These are phyloP conservation scores for Linnaemya vulpina DNA, from an alignment of 2,888 invertebrate species.

Conservation along the genomic window DNA sequence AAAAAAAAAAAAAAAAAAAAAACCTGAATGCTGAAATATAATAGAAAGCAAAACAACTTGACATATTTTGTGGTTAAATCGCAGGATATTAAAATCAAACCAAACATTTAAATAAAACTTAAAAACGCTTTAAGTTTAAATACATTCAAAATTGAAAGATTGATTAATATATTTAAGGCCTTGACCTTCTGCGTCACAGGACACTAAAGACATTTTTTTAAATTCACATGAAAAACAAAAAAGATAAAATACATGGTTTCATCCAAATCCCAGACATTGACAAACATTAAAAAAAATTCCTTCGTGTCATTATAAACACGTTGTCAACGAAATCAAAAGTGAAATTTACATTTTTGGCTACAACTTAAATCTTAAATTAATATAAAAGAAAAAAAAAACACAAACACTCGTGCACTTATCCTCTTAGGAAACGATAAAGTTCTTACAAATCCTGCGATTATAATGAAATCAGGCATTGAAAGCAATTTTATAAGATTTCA, in stretches of 20 bases:
- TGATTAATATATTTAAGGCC: not conserved
- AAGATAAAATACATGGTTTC: not conserved
- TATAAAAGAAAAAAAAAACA: not conserved
- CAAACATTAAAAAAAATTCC: slow-evolving; percentile 12
- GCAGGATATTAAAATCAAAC: not conserved
- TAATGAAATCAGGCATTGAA: slow-evolving; percentile 51
- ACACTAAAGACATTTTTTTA: not conserved
- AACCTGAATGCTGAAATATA: not conserved
- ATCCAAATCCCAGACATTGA: not conserved
- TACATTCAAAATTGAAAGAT: not conserved
- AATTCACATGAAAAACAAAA: not conserved
- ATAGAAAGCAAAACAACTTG: not conserved
- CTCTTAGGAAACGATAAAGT: not conserved
- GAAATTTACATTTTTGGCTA: slow-evolving; percentile 18
- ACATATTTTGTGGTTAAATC: slow-evolving; percentile 17
- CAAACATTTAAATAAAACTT: slow-evolving; percentile 4
- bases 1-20: not conserved
- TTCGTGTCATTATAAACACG: slow-evolving; percentile 11
- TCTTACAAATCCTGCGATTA: slow-evolving; percentile 55
- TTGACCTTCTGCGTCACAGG: not conserved
- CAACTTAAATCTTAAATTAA: slow-evolving; percentile 3
- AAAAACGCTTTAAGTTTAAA: not conserved
- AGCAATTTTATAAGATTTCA: slow-evolving; percentile 61
- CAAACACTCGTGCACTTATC: not conserved
- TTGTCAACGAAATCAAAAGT: slow-evolving; percentile 18